These are phyloP conservation scores for Eugnorisma glareosa DNA, from an alignment of 2,888 invertebrate species.

Conservation along the genomic window DNA sequence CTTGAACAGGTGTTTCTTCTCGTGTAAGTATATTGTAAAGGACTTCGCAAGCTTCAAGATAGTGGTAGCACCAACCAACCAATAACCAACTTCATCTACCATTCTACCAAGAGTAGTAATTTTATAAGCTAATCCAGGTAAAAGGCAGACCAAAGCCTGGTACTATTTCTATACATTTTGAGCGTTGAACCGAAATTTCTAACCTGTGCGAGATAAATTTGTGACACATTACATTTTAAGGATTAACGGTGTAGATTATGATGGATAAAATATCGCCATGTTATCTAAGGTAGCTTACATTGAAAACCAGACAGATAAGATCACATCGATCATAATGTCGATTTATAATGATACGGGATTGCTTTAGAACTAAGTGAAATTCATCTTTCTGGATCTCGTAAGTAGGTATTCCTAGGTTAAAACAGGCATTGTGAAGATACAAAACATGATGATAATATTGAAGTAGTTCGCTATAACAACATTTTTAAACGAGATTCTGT, in stretches of 20 bases:
- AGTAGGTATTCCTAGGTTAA: not conserved
- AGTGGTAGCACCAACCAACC: not conserved
- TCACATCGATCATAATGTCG: constrained; percentile 40
- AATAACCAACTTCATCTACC: not conserved
- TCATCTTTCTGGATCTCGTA: not conserved
- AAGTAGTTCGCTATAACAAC: constrained; percentile 4
- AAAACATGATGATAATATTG: constrained; percentile 6
- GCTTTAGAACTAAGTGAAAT: not conserved
- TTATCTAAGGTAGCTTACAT: constrained; percentile 32
- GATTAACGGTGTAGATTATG: constrained; percentile 31
- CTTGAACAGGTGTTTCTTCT: constrained; percentile 2
- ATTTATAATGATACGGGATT: constrained; percentile 3
- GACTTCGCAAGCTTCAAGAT: not conserved
- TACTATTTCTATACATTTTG: not conserved
- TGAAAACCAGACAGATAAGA: constrained; percentile 48
- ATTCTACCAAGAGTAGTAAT: not conserved
- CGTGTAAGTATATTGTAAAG: not conserved
- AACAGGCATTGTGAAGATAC: not conserved
- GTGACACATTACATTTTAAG: not conserved
- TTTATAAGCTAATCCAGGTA: not conserved
- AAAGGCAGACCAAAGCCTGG: not conserved
- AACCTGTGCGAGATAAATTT: not conserved
- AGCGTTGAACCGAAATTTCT: not conserved
- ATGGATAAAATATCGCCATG: constrained; percentile 20
- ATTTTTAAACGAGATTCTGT: constrained; percentile 25